Evolutionary conservation across 2,113 vertebrate species (phyloP).

Genomic region (Oostethus manadensis): DNA sequence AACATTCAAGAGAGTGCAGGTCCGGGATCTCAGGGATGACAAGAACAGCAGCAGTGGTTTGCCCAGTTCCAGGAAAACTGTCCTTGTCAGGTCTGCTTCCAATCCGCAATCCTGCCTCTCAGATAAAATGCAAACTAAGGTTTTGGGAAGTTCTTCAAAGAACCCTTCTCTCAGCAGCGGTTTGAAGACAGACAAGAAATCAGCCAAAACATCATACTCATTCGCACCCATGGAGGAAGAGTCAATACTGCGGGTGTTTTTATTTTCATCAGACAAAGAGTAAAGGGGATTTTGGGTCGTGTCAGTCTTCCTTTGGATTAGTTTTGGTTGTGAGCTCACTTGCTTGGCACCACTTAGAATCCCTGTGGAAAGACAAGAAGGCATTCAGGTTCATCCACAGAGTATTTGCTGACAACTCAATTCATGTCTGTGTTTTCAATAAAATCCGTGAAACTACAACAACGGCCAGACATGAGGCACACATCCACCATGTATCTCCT

Average conservation of each 20-base stretch:
- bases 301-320: conserved; percentile 18
- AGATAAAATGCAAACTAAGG: conserved; percentile 61
- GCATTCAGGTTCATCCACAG: not conserved
- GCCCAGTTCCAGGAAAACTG: conserved; percentile 40
- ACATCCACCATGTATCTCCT: too few species aligned
- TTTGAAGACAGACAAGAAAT: conserved; percentile 37
- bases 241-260: conserved; percentile 2
- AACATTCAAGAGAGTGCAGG: conserved; percentile 30
- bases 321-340: conserved; percentile 24
- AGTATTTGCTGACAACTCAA: not conserved
- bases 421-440: too few species aligned
- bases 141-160: conserved; percentile 53
- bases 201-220: conserved; percentile 38
- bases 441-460: too few species aligned
- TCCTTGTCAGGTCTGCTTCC: conserved; percentile 58
- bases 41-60: conserved; percentile 42
- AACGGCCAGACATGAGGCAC: too few species aligned
- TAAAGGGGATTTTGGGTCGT: conserved; percentile 39
- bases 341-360: conserved; percentile 26
- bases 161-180: conserved; percentile 43
- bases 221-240: conserved; percentile 5
- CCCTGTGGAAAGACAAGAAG: conserved; percentile 27
- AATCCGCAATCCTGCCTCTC: conserved; percentile 61
- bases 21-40: conserved; percentile 50
- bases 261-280: conserved; percentile 27